Evolutionary conservation across 2,888 invertebrate species (phyloP), one percentile per base, ranked within the genome.

Genomic region (Monochamus alternatus): DNA sequence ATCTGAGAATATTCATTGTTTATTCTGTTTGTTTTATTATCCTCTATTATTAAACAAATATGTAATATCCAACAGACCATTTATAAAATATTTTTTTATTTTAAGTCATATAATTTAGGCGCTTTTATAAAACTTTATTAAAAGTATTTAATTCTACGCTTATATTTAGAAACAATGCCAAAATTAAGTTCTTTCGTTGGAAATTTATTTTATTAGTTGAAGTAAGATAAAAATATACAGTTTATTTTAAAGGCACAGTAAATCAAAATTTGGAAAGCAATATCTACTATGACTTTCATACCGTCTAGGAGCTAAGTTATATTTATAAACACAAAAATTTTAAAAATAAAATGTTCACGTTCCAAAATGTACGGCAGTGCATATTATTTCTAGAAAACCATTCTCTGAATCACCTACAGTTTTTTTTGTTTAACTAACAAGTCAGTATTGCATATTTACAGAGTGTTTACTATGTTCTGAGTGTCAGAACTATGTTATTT

Each of bases 361-460:
- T 47, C 47, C 47, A 47, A 47, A 47, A 47, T 47, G 9, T 47
- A 12, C 47, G 12, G 47, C 47, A 47, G 12, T 12, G 47, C 47
- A 47, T 47, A 47, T 47, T n/a, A n/a, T 55, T 55, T n/a, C 55
- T 55, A 55, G 55, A 55, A 55, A 55, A n/a, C 3, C 14, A 55
- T 7, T 44, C 44, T 44, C 10, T 47, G 47, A 47, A 47, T 47
- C 47, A 47, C 47, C 12, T 47, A 47, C 47, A 47, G 3, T 47
- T 47, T 38, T 38, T 2, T 7, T 38, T 4, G 5, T 38, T 7
- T 7, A 38, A 7, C 4, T 7, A 38, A 22, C 22, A 22, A 22
- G 22, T 22, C 22, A 22, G 22, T 22, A 22, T 22, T 22, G 22
- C 22, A 22, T 22, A 22, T 22, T 22, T 22, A 22, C 22, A 22